Conservation (phyloP, 2,797 vertebrate species). For the Phrynocephalus vlangalii region DNA sequence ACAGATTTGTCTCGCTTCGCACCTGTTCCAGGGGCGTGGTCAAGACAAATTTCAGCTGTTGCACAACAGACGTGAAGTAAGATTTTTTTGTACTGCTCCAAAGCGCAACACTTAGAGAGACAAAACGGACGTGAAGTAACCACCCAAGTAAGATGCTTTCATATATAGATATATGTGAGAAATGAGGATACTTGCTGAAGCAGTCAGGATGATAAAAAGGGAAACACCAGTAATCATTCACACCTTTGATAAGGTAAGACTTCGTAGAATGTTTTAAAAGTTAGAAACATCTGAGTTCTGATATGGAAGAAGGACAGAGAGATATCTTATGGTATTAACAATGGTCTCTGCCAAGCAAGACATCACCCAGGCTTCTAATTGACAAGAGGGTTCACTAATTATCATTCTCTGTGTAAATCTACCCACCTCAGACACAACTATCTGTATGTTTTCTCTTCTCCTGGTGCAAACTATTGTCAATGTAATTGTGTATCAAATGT, state of each 20-base stretch:
- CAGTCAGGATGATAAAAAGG: background rate
- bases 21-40: too few relatives aligned
- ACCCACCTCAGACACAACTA: background rate
- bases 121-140: too few relatives aligned
- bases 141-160: background rate
- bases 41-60: too few relatives aligned
- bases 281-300: background rate
- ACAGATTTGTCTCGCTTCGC: too few relatives aligned
- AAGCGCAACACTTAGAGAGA: too few relatives aligned
- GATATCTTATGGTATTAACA: slow-evolving; percentile 26
- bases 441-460: background rate
- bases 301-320: slow-evolving; percentile 20
- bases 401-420: slow-evolving; percentile 20
- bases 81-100: too few relatives aligned
- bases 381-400: slow-evolving; percentile 8
- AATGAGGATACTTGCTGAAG: slow-evolving; percentile 17
- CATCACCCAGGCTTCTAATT: slow-evolving; percentile 21
- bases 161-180: background rate
- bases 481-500: background rate
- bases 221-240: slow-evolving; percentile 4
- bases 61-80: too few relatives aligned
- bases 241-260: slow-evolving; percentile 21
- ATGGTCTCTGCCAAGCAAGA: slow-evolving; percentile 5
- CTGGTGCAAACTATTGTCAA: background rate
- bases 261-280: slow-evolving; percentile 21